These are phyloP conservation scores for Paracentrotus lividus DNA, from an alignment of 53 echinoderm and acorn worm species.

Conservation along the genomic window DNA sequence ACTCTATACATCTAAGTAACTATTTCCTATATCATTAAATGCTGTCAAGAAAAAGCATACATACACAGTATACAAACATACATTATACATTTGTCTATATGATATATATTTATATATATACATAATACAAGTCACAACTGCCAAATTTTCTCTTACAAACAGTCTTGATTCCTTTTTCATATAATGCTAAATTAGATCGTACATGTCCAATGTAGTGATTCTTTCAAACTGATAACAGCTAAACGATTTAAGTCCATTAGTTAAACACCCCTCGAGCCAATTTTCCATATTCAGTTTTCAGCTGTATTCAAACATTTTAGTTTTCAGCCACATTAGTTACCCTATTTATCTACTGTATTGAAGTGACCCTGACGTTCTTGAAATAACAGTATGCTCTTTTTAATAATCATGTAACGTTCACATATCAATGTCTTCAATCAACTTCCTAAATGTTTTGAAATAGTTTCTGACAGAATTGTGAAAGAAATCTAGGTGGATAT, in stretches of 20 bases:
- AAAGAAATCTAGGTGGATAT: not conserved
- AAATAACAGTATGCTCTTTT: not conserved
- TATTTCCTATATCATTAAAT: conserved; percentile 48
- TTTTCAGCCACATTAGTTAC: not conserved
- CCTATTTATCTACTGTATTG: not conserved
- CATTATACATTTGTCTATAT: conserved; percentile 54
- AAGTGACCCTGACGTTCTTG: not conserved
- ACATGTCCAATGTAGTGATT: not conserved
- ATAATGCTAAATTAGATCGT: not conserved
- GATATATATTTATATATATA: conserved; percentile 57
- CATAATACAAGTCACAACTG: conserved; percentile 22
- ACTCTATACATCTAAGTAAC: conserved; percentile 43
- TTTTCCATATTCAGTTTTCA: not conserved
- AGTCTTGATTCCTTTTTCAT: not conserved
- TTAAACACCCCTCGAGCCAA: not conserved
- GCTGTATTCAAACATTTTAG: not conserved
- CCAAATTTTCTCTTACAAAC: not conserved
- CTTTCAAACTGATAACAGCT: not conserved
- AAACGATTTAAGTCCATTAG: not conserved
- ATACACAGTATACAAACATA: conserved; percentile 61
- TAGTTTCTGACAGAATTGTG: not conserved
- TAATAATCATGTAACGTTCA: not conserved
- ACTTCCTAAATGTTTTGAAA: not conserved
- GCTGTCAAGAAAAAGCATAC: conserved; percentile 53
- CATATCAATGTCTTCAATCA: not conserved